These are phyloP conservation scores for Lithophane socia DNA, from an alignment of 2,888 invertebrate genomes.

Conservation along the genomic window DNA sequence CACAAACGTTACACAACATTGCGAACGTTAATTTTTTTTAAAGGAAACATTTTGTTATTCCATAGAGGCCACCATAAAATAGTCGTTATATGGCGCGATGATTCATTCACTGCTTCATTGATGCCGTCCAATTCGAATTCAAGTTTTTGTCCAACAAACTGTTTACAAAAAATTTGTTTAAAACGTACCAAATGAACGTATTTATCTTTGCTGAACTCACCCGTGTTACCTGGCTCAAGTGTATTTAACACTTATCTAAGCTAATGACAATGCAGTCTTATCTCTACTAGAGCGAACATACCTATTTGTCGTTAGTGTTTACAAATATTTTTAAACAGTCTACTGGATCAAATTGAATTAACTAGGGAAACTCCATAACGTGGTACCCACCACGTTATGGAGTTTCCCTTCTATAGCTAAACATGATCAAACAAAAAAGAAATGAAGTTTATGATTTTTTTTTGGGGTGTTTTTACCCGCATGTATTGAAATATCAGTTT, in stretches of 20 bases:
- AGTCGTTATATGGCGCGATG: constrained; percentile 30
- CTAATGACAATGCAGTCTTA: constrained; percentile 47
- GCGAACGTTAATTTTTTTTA: constrained; percentile 8
- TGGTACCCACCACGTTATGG: too few relatives aligned
- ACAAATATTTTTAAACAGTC: constrained; percentile 7
- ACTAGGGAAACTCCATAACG: too few relatives aligned
- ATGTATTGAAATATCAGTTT: too few relatives aligned
- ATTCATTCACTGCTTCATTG: constrained; percentile 49
- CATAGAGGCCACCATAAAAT: constrained; percentile 25
- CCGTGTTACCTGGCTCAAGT: constrained; percentile 23
- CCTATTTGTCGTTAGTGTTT: constrained; percentile 11
- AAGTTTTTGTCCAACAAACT: constrained; percentile 13
- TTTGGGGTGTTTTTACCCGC: too few relatives aligned
- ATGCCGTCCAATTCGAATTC: constrained; percentile 25
- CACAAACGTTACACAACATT: constrained; percentile 6
- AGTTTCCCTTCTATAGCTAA: too few relatives aligned
- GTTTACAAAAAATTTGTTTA: constrained; percentile 2
- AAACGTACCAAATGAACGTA: constrained; percentile 12
- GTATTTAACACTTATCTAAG: constrained; percentile 44
- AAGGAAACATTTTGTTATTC: constrained; percentile 35
- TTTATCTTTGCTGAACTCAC: constrained; percentile 17
- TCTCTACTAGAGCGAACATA: constrained; percentile 28
- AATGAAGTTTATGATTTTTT: too few relatives aligned
- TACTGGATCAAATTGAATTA: too few relatives aligned
- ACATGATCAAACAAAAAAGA: too few relatives aligned